Evolutionary conservation across 2,113 vertebrate genomes (phyloP), one percentile per base, ranked within the genome.

Genomic region (Hippocampus guttulatus): DNA sequence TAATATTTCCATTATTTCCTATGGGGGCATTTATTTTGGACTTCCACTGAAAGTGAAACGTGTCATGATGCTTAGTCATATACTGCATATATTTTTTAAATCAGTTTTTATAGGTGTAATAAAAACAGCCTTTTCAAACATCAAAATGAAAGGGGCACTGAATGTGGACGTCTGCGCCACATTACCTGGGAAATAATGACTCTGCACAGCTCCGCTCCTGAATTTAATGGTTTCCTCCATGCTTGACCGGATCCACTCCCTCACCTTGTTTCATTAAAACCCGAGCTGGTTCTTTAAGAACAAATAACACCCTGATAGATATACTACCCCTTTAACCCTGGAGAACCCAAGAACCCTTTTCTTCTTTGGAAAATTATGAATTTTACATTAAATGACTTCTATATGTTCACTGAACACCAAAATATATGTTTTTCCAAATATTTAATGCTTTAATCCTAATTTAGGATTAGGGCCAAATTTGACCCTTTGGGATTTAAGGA

Each of bases 201-300:
- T 45, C 27, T 47, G 63, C 63, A 16, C 9, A 65, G 63, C n/a
- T 65, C n/a, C 16, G 63, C 41, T 65, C 41, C 40, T 25, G n/a
- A 65, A 65, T 65, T 65, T 45, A 65, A 65, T 65, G 63, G 41
- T 45, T 65, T 45, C 63, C 41, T 65, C 41, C 63, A 41, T 65
- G 63, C 63, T 45, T 65, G 63, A 45, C 63, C n/a, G 63, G 40
- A 64, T 25, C 40, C 21, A 45, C 63, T 45, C 40, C 41, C n/a
- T 4, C 40, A 64, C 63, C 63, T 45, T 45, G 40, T 65, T 65
- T 65, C 63, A 65, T 65, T 47, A 65, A 65, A 65, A 65, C 41
- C 33, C 5, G 5, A 8, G n/a, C 38, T 27, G n/a, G 63, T 45
- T 65, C 63, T 45, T 65, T 47, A 16, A 25, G 41, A 65, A 23